Conservation (phyloP, 2,888 invertebrate species). For the Drosophila parthenogenetica region DNA sequence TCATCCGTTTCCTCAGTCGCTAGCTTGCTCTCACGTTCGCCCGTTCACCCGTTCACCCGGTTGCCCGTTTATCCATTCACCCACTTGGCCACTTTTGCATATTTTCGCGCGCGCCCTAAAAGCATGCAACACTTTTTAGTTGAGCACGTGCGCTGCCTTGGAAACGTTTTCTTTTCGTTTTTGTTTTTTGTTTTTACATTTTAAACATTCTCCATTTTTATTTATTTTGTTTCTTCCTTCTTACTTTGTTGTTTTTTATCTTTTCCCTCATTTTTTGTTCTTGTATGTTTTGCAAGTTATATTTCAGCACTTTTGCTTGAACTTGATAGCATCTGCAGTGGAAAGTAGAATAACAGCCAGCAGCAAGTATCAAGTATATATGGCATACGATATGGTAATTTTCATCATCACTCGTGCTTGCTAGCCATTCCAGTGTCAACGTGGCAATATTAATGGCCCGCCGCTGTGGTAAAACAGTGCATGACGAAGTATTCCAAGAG, state of each 20-base stretch:
- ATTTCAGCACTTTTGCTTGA: slow-evolving; percentile 32
- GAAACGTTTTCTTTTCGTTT: slow-evolving; percentile 36
- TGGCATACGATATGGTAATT: slow-evolving; percentile 58
- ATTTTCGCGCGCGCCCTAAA: slow-evolving; percentile 63
- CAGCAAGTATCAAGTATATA: slow-evolving; percentile 23
- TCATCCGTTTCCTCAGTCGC: neutral
- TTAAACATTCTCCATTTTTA: slow-evolving; percentile 3
- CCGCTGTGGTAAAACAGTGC: slow-evolving; percentile 10
- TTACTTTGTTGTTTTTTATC: slow-evolving; percentile 11
- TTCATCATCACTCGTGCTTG: slow-evolving; percentile 61
- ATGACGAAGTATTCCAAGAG: slow-evolving; percentile 6
- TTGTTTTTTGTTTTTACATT: slow-evolving; percentile 10
- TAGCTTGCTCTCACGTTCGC: slow-evolving; percentile 1
- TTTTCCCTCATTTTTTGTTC: neutral
- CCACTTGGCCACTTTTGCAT: slow-evolving; percentile 58
- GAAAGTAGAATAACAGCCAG: slow-evolving; percentile 15
- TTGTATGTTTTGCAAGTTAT: slow-evolving; percentile 25
- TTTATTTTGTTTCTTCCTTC: neutral
- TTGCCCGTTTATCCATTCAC: slow-evolving; percentile 12
- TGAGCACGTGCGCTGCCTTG: slow-evolving; percentile 58
- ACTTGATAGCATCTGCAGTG: slow-evolving; percentile 47
- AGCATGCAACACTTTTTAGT: slow-evolving; percentile 67
- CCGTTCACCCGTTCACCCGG: slow-evolving; percentile 3
- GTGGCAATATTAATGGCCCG: slow-evolving; percentile 28
- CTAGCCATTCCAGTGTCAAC: slow-evolving; percentile 33